Percentiles rank a stretch among this genome's conserved stretches.
Evolutionary conservation across 2,113 vertebrate genomes (phyloP).

Genomic region (Chionis minor): DNA sequence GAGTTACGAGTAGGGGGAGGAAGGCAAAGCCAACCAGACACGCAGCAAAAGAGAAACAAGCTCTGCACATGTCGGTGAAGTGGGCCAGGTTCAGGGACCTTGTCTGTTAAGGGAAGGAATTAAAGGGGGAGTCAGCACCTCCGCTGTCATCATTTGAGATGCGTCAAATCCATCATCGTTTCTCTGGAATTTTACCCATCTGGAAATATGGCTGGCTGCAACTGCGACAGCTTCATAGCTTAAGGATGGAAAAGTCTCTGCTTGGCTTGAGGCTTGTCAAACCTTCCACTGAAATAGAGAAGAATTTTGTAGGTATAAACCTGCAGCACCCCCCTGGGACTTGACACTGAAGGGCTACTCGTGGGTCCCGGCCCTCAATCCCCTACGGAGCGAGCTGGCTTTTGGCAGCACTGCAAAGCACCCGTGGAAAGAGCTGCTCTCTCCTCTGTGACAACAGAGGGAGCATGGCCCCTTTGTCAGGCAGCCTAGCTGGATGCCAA

Average conservation of each 20-base stretch:
- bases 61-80: background rate
- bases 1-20: background rate
- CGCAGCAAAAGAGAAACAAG: slow-evolving; percentile 16
- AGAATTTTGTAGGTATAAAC: background rate
- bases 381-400: accelerated
- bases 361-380: accelerated
- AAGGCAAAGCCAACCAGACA: slow-evolving; percentile 53
- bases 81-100: slow-evolving; percentile 38
- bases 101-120: slow-evolving; percentile 25
- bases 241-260: background rate
- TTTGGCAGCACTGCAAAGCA: accelerated
- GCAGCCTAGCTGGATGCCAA: background rate
- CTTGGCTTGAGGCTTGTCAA: background rate
- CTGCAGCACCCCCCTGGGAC: background rate
- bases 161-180: background rate
- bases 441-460: background rate
- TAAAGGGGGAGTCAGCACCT: slow-evolving; percentile 39
- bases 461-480: background rate
- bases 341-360: background rate
- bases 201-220: background rate
- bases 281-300: background rate
- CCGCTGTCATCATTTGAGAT: background rate
- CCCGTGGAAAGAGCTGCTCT: background rate
- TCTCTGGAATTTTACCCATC: slow-evolving; percentile 41
- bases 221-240: background rate